These are phyloP conservation scores for Baryphthengus martii DNA, from an alignment of 2,113 vertebrate species.

Conservation along the genomic window DNA sequence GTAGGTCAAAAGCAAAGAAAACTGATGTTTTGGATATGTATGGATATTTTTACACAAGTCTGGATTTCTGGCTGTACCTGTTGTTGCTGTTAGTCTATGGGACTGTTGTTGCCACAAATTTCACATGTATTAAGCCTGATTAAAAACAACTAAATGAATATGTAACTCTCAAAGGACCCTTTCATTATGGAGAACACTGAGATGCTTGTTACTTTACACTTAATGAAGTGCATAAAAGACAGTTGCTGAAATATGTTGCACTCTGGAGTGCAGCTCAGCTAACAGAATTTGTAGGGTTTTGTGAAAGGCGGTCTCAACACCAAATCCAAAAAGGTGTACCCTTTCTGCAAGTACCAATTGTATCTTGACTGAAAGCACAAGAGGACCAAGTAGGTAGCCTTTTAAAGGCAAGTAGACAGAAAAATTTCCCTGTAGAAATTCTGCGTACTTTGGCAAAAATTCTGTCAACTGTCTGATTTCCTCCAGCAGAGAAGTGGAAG, in stretches of 20 bases:
- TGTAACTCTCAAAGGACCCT: conserved; percentile 55
- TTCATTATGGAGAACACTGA: conserved; percentile 54
- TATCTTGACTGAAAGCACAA: not conserved
- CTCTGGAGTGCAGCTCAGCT: not conserved
- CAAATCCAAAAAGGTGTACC: not conserved
- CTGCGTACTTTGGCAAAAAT: conserved; percentile 35
- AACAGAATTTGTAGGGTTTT: not conserved
- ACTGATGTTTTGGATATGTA: not conserved
- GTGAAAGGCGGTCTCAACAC: not conserved
- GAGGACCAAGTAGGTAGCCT: not conserved
- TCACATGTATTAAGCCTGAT: conserved; percentile 38
- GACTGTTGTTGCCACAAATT: conserved; percentile 31
- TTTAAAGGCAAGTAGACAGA: not conserved
- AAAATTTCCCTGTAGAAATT: conserved; percentile 6
- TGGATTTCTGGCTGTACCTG: conserved; percentile 42
- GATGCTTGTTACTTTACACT: conserved; percentile 44
- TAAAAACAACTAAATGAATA: conserved; percentile 48
- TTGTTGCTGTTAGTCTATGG: conserved; percentile 13
- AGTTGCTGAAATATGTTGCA: conserved; percentile 31
- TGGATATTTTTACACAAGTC: not conserved
- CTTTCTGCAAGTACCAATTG: fast-evolving
- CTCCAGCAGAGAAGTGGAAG: conserved; percentile 52
- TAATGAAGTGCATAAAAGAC: conserved; percentile 41
- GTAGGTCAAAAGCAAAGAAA: not conserved
- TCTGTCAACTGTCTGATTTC: conserved; percentile 5